Conservation (phyloP, 2,113 vertebrate genomes). For the Arvicanthis niloticus region DNA sequence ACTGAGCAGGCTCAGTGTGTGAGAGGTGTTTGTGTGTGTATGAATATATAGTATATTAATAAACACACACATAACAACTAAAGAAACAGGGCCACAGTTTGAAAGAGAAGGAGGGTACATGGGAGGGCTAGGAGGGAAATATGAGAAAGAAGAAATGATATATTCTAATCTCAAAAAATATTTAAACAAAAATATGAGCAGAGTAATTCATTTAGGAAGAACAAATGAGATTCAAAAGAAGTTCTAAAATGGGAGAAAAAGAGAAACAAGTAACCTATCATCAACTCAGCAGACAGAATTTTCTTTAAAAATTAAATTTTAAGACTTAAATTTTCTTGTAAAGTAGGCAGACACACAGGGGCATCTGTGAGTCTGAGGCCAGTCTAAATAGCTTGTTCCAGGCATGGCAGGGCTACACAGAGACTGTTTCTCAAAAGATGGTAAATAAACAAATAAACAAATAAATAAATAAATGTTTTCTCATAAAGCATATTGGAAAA, state of each 20-base stretch:
- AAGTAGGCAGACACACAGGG: neutral
- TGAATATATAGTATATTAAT: neutral
- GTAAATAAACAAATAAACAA: neutral
- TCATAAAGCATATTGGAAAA: neutral
- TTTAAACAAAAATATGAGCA: neutral
- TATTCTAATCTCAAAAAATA: neutral
- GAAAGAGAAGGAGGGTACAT: neutral
- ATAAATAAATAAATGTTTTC: neutral
- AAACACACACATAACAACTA: neutral
- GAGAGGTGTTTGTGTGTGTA: neutral
- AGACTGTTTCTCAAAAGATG: neutral
- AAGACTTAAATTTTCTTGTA: neutral
- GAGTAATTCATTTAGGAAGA: neutral
- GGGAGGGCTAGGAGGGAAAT: neutral
- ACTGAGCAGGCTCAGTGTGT: neutral
- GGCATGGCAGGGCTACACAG: neutral
- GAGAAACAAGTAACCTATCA: neutral
- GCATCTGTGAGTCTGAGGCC: neutral
- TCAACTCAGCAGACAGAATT: neutral
- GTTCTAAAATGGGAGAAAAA: neutral
- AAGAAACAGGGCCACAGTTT: neutral
- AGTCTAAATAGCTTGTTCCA: neutral
- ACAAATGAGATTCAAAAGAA: neutral
- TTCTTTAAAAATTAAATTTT: too few species aligned
- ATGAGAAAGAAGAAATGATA: neutral